phyloP scores from a whole-genome alignment of 2,888 invertebrate genomes.

The Ormyrus thymus region DNA sequence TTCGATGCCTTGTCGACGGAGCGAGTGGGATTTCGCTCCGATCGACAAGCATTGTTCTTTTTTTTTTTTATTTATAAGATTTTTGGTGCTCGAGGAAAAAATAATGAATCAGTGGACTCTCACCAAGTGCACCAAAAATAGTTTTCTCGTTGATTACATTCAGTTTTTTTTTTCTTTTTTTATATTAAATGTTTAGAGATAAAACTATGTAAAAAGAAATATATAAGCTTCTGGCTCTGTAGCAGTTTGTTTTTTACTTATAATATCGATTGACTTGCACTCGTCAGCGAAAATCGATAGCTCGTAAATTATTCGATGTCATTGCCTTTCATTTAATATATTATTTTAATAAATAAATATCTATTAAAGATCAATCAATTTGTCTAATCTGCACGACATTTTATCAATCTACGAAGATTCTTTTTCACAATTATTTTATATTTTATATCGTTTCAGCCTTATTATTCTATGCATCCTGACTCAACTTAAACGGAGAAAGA shows the following conservation, averaged over 20 bases:
- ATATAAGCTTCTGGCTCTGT: too few species aligned
- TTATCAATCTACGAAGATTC: too few species aligned
- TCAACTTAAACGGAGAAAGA: too few species aligned
- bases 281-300: background rate
- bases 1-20: constrained; percentile 45
- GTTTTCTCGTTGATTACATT: constrained; percentile 14
- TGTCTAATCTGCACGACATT: background rate
- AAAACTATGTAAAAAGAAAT: background rate
- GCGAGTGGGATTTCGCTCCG: constrained; percentile 40
- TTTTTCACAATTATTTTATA: too few species aligned
- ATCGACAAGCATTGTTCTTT: constrained; percentile 47
- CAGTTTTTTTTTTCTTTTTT: background rate
- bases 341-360: constrained; percentile 34
- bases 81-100: constrained; percentile 18
- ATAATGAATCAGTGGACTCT: constrained; percentile 4
- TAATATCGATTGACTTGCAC: background rate
- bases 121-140: constrained; percentile 27
- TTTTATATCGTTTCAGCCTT: too few species aligned
- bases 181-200: constrained; percentile 1
- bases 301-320: constrained; percentile 33
- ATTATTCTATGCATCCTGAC: too few species aligned
- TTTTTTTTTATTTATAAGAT: constrained; percentile 4
- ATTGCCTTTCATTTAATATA: constrained; percentile 17
- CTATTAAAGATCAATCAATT: background rate
- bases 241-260: background rate